phyloP scores from a whole-genome alignment of 2,888 invertebrate genomes.

The Yponomeuta evonymella region DNA sequence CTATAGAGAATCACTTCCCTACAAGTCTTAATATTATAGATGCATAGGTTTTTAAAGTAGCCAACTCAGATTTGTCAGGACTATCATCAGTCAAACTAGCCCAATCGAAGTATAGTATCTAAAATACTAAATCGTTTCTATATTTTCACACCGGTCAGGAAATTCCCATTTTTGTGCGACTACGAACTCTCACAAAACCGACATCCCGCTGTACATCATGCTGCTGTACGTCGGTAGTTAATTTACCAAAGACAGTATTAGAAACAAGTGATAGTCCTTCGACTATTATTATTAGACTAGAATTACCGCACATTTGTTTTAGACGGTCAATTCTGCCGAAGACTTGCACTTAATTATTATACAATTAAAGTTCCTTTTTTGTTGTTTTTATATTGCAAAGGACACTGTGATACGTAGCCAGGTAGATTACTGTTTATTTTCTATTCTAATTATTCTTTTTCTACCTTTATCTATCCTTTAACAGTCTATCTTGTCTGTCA shows the following conservation, averaged over 20 bases:
- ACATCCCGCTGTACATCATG: neutral
- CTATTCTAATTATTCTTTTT: slow-evolving; percentile 12
- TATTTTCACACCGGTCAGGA: too few relatives aligned
- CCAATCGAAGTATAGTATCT: too few relatives aligned
- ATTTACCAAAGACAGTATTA: slow-evolving; percentile 73
- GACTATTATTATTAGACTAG: slow-evolving; percentile 33
- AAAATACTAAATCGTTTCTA: too few relatives aligned
- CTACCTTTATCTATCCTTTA: neutral
- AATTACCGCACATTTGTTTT: slow-evolving; percentile 74
- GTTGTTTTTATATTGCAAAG: slow-evolving; percentile 43
- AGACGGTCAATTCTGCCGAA: slow-evolving; percentile 63
- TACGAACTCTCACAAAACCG: neutral
- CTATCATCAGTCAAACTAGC: too few relatives aligned
- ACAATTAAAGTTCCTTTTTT: slow-evolving; percentile 40
- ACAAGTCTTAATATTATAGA: too few relatives aligned
- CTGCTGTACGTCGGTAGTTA: slow-evolving; percentile 2
- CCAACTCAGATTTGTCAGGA: too few relatives aligned
- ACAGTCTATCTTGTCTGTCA: neutral
- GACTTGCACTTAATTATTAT: slow-evolving; percentile 34
- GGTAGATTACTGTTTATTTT: slow-evolving; percentile 33
- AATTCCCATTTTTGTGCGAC: too few relatives aligned
- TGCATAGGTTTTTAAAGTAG: too few relatives aligned
- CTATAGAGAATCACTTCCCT: too few relatives aligned
- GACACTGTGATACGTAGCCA: slow-evolving; percentile 69
- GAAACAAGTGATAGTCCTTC: slow-evolving; percentile 42